Conservation (phyloP, 37 sponge, comb jelly and placozoan species). For the Oopsacas minuta region DNA sequence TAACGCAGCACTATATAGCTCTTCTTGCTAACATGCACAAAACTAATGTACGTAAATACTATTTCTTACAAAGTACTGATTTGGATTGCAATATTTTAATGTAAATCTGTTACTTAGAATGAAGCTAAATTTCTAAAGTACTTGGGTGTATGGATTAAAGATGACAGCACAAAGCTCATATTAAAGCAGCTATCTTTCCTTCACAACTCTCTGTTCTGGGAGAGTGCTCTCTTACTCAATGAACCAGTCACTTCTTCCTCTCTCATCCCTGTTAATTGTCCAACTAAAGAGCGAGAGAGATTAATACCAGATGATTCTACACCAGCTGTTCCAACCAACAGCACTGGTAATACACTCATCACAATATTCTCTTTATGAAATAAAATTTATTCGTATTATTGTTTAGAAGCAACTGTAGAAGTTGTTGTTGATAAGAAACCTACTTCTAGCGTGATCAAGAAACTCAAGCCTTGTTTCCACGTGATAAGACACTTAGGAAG, state of each 20-base stretch:
- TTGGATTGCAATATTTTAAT: too few species aligned
- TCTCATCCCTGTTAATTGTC: not conserved
- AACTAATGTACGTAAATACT: constrained; percentile 17
- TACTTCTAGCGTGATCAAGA: not conserved
- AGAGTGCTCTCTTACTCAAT: constrained; percentile 52
- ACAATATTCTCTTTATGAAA: not conserved
- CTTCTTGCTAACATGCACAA: constrained; percentile 8
- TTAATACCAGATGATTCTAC: not conserved
- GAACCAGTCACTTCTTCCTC: constrained; percentile 22
- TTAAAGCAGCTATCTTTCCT: constrained; percentile 52
- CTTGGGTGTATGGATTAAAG: constrained; percentile 3
- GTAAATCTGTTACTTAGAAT: not conserved
- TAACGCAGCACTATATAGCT: not conserved
- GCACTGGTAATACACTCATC: not conserved
- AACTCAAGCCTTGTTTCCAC: constrained; percentile 17
- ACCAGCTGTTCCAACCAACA: not conserved
- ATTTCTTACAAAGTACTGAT: not conserved
- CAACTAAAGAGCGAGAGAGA: not conserved
- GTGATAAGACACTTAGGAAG: not conserved
- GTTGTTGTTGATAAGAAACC: not conserved
- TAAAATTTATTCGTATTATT: not conserved
- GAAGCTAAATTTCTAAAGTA: not conserved
- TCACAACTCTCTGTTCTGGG: constrained; percentile 66
- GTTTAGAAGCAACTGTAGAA: not conserved
- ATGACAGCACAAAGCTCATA: not conserved